These are phyloP conservation scores for Limenitis camilla DNA, from an alignment of 2,888 invertebrate genomes.

Conservation along the genomic window DNA sequence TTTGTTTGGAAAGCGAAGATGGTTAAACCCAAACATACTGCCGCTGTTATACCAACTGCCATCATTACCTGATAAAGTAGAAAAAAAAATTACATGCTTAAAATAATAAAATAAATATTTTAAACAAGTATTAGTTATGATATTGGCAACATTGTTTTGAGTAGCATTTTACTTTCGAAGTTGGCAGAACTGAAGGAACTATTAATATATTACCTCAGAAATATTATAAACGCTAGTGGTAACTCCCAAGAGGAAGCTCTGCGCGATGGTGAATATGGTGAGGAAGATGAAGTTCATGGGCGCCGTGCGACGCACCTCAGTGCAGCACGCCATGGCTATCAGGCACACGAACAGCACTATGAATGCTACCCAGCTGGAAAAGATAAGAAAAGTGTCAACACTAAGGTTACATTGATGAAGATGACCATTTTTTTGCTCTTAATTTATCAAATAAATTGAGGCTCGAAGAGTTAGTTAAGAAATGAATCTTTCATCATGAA, in stretches of 20 bases:
- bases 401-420: too few species aligned
- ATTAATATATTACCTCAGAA: slow-evolving; percentile 68
- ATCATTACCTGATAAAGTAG: slow-evolving; percentile 75
- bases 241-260: slow-evolving; percentile 82
- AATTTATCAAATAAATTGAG: too few species aligned
- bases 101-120: neutral
- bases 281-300: slow-evolving; percentile 90
- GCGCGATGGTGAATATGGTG: slow-evolving; percentile 83
- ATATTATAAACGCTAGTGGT: slow-evolving; percentile 74
- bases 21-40: slow-evolving; percentile 83
- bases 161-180: too few species aligned
- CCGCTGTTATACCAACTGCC: slow-evolving; percentile 88
- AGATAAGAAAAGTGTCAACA: too few species aligned
- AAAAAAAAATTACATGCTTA: neutral
- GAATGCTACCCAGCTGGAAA: slow-evolving; percentile 76
- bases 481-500: too few species aligned
- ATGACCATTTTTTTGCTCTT: too few species aligned
- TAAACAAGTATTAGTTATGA: neutral
- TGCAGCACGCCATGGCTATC: slow-evolving; percentile 87
- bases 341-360: slow-evolving; percentile 79
- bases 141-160: neutral
- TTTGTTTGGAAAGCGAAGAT: slow-evolving; percentile 92
- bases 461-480: too few species aligned
- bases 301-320: slow-evolving; percentile 81
- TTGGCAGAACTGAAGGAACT: too few species aligned